Evolutionary conservation across 2,797 vertebrate genomes (phyloP).

Genomic region (Pseudotriccus pelzelni): DNA sequence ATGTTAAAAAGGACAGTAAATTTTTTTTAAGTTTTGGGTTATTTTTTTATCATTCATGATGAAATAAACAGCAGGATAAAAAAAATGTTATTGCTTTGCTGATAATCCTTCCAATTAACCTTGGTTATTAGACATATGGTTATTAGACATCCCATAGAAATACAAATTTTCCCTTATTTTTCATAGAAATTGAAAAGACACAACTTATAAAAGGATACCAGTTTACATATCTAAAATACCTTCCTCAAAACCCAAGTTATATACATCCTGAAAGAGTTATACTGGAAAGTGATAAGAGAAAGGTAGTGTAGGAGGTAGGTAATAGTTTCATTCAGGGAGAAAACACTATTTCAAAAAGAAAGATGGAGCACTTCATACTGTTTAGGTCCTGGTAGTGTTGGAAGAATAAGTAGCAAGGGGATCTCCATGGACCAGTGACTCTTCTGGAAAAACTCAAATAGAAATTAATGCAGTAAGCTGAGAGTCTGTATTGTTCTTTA

Average conservation of each 20-base stretch:
- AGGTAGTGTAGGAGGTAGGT: not conserved
- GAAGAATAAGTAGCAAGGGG: not conserved
- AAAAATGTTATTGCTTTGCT: not conserved
- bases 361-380: accelerated
- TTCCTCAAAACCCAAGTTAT: not conserved
- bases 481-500: not conserved
- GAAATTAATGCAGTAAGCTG: not conserved
- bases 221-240: not conserved
- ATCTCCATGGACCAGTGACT: not conserved
- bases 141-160: not conserved
- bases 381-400: not conserved
- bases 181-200: not conserved
- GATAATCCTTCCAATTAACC: not conserved
- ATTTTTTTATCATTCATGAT: not conserved
- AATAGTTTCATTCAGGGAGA: not conserved
- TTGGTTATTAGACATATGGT: not conserved
- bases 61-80: not conserved
- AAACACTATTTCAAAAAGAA: not conserved
- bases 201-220: not conserved
- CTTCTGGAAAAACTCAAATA: not conserved
- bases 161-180: not conserved
- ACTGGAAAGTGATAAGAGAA: not conserved
- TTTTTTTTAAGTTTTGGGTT: not conserved
- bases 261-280: not conserved
- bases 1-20: not conserved